phyloP scores from a whole-genome alignment of 2,113 vertebrate species.

The Stegostoma tigrinum region DNA sequence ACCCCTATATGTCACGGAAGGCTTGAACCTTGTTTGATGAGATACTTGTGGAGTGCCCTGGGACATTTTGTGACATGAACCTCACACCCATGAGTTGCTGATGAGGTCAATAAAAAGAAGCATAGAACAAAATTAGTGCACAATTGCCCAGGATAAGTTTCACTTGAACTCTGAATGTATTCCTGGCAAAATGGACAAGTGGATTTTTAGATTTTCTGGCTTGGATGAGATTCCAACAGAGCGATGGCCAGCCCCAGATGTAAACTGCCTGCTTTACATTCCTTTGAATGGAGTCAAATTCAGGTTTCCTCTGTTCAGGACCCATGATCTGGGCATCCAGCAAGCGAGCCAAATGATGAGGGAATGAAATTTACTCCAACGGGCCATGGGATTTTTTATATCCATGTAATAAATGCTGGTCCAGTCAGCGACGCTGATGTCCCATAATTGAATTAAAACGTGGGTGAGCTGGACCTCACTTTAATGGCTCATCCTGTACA shows the following conservation, averaged over 20 bases:
- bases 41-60: not conserved
- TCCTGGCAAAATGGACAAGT: not conserved
- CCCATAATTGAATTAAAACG: too few relatives aligned
- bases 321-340: not conserved
- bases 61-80: not conserved
- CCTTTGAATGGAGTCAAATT: not conserved
- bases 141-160: not conserved
- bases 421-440: too few relatives aligned
- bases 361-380: not conserved
- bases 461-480: not conserved
- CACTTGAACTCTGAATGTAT: not conserved
- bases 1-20: not conserved
- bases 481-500: too few relatives aligned
- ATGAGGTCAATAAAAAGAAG: not conserved
- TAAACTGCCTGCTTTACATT: not conserved
- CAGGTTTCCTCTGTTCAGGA: not conserved
- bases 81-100: not conserved
- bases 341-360: not conserved
- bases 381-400: not conserved
- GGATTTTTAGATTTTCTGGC: not conserved
- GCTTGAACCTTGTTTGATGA: not conserved
- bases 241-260: not conserved
- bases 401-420: not conserved
- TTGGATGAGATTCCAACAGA: not conserved
- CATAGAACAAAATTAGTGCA: not conserved